Conservation (phyloP, 2,797 vertebrate genomes). For the Kryptopterus vitreolus region DNA sequence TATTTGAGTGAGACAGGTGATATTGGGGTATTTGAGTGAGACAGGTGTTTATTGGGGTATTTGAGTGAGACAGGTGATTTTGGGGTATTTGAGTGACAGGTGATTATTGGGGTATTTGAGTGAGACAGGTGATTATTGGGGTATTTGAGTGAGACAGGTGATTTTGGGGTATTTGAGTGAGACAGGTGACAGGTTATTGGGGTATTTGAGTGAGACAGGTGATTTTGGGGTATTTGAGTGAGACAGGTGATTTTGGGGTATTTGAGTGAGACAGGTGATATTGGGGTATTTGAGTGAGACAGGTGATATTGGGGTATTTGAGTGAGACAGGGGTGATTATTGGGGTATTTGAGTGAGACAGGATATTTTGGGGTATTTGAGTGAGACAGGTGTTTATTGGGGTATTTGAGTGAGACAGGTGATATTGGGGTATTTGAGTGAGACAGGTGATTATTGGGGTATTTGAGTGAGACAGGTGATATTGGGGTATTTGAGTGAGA, state of each 20-base stretch:
- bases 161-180: not conserved
- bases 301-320: too few species aligned
- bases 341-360: not conserved
- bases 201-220: too few species aligned
- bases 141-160: not conserved
- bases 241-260: too few species aligned
- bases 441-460: not conserved
- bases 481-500: not conserved
- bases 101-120: not conserved
- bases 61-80: not conserved
- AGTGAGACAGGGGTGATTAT: too few species aligned
- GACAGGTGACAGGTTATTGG: too few species aligned
- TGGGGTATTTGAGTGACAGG: not conserved
- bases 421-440: too few species aligned
- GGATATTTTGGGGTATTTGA: too few species aligned
- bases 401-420: not conserved
- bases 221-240: not conserved
- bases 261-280: too few species aligned
- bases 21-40: not conserved
- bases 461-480: not conserved
- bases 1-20: not conserved
- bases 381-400: too few species aligned
- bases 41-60: not conserved
- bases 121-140: not conserved
- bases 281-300: not conserved